These are phyloP conservation scores for Papilio demoleus DNA, from an alignment of 2,888 invertebrate species.

Conservation along the genomic window DNA sequence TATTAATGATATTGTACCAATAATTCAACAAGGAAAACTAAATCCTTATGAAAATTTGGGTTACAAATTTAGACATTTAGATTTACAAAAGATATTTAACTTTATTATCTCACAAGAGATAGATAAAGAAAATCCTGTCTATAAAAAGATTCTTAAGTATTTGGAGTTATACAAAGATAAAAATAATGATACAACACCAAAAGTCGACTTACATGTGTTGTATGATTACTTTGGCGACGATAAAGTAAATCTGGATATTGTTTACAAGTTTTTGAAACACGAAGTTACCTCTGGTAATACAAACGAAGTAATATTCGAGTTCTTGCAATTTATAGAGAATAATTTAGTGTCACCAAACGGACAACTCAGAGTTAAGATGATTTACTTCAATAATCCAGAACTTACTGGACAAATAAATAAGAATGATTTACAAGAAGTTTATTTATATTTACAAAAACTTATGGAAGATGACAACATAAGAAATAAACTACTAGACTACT, in stretches of 20 bases:
- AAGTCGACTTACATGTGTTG: background rate
- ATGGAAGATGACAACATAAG: background rate
- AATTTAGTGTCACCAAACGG: slow-evolving; percentile 24
- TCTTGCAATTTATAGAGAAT: slow-evolving; percentile 26
- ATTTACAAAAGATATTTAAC: slow-evolving; percentile 24
- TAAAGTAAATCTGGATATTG: slow-evolving; percentile 22
- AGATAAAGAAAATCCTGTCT: slow-evolving; percentile 17
- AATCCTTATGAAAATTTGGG: slow-evolving; percentile 3
- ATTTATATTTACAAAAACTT: slow-evolving; percentile 17
- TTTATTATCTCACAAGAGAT: slow-evolving; percentile 12
- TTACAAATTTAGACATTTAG: slow-evolving; percentile 12
- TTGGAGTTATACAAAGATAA: background rate
- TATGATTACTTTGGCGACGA: background rate
- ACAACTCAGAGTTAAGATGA: slow-evolving; percentile 16
- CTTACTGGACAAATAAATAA: background rate
- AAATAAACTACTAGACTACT: slow-evolving; percentile 16
- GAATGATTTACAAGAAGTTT: slow-evolving; percentile 12
- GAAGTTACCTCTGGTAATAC: background rate
- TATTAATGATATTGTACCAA: slow-evolving; percentile 10
- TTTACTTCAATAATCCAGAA: slow-evolving; percentile 1
- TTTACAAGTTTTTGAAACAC: slow-evolving; percentile 33
- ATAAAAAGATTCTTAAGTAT: slow-evolving; percentile 2
- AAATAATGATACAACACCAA: background rate
- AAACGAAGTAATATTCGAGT: slow-evolving; percentile 13
- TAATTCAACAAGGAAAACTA: slow-evolving; percentile 14